A percentile compares a stretch with the other conserved stretches of the same genome.
Evolutionary conservation across 1,140 invertebrate genomes (phyloP).

Genomic region (Pissodes strobi): DNA sequence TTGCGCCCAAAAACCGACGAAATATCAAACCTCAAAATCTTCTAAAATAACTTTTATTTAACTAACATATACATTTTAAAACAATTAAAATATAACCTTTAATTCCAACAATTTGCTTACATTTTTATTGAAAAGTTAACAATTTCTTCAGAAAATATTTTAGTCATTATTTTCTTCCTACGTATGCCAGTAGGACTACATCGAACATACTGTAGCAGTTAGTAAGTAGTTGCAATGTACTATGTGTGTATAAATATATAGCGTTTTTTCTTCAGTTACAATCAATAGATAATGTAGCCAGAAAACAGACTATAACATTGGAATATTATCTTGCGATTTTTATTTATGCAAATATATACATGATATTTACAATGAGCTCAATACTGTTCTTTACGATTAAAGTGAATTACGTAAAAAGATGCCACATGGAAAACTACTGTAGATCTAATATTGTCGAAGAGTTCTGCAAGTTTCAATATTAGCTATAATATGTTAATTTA

Average conservation of each 20-base stretch:
- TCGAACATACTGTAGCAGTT: neutral
- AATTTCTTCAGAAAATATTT: neutral
- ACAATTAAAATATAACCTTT: slow-evolving; percentile 22
- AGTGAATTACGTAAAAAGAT: slow-evolving; percentile 1
- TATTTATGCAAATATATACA: slow-evolving; percentile 36
- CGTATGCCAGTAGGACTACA: neutral
- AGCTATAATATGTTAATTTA: neutral
- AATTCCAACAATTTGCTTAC: slow-evolving; percentile 12
- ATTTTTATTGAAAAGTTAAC: slow-evolving; percentile 8
- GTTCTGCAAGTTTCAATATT: slow-evolving; percentile 3
- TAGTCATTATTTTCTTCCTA: neutral
- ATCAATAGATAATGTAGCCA: too few species aligned
- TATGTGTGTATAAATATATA: too few species aligned
- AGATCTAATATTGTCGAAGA: slow-evolving; percentile 28
- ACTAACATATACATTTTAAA: slow-evolving; percentile 31
- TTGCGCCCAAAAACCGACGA: too few species aligned
- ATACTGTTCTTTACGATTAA: slow-evolving; percentile 24
- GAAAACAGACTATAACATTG: too few species aligned
- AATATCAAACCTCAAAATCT: neutral
- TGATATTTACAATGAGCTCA: slow-evolving; percentile 40
- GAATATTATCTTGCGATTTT: slow-evolving; percentile 3
- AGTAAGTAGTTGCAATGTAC: too few species aligned
- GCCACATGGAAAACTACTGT: neutral
- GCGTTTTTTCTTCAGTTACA: too few species aligned
- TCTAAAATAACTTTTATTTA: slow-evolving; percentile 33